Conservation (phyloP, 2,113 vertebrate species). For the rabbit (Oryctolagus cuniculus) region DNA sequence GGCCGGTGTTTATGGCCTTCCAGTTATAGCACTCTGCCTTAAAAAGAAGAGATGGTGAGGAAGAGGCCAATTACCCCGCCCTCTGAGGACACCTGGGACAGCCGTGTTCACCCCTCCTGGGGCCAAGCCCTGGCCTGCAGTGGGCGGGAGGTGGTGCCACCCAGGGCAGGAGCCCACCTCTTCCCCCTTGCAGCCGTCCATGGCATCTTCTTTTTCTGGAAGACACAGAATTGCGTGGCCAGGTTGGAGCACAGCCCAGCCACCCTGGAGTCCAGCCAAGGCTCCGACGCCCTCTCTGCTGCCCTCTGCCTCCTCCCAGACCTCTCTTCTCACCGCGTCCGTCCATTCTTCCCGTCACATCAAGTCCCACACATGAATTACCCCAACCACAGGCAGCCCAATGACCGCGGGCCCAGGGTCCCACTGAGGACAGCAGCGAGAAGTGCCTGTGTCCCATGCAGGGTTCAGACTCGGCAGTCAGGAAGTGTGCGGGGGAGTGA, state of each 20-base stretch:
- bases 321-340: not conserved
- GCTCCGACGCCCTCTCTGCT: not conserved
- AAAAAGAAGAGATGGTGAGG: constrained; percentile 47
- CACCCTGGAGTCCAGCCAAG: not conserved
- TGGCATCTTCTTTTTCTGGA: constrained; percentile 8
- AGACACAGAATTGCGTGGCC: not conserved
- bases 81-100: not conserved
- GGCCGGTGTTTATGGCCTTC: constrained; percentile 54
- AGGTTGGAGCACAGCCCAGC: not conserved
- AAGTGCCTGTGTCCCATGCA: not conserved
- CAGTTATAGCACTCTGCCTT: constrained; percentile 63
- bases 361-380: not conserved
- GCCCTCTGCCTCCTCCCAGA: not conserved
- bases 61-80: constrained; percentile 69
- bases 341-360: not conserved
- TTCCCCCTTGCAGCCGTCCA: not conserved
- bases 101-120: constrained; percentile 43
- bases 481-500: not conserved
- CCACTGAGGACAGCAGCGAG: not conserved
- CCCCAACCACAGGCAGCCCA: not conserved
- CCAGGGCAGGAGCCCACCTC: not conserved
- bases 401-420: not conserved
- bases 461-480: not conserved
- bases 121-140: not conserved
- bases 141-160: not conserved